phyloP scores from a whole-genome alignment of 2,888 invertebrate genomes.

The Athrips mouffetella region DNA sequence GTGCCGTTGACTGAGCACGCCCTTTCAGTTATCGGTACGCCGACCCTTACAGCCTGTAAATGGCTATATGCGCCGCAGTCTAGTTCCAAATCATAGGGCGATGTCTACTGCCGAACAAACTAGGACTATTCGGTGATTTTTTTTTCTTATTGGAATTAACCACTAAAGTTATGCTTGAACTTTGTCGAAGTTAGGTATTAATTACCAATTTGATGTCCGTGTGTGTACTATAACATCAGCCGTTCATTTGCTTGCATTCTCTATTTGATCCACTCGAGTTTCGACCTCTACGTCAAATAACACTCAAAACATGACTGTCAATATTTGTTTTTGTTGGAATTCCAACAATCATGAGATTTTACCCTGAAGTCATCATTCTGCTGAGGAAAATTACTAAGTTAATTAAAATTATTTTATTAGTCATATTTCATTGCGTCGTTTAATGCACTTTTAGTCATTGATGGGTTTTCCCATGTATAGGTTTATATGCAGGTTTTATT shows the following conservation, averaged over 20 bases:
- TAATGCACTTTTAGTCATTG: not conserved
- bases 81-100: too few species aligned
- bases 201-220: not conserved
- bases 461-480: not conserved
- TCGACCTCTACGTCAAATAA: not conserved
- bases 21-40: too few species aligned
- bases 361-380: not conserved
- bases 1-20: too few species aligned
- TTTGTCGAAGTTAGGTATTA: not conserved
- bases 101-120: too few species aligned
- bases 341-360: not conserved
- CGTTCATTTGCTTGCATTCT: constrained; percentile 1
- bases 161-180: not conserved
- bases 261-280: not conserved
- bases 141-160: too few species aligned
- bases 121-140: too few species aligned
- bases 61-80: too few species aligned
- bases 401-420: too few species aligned
- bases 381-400: not conserved
- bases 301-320: not conserved
- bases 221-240: not conserved
- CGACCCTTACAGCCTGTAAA: too few species aligned
- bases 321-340: not conserved
- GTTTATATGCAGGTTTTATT: not conserved
- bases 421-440: not conserved